phyloP scores from a whole-genome alignment of 1,140 invertebrate genomes.

The Dinothrombium tinctorium region DNA sequence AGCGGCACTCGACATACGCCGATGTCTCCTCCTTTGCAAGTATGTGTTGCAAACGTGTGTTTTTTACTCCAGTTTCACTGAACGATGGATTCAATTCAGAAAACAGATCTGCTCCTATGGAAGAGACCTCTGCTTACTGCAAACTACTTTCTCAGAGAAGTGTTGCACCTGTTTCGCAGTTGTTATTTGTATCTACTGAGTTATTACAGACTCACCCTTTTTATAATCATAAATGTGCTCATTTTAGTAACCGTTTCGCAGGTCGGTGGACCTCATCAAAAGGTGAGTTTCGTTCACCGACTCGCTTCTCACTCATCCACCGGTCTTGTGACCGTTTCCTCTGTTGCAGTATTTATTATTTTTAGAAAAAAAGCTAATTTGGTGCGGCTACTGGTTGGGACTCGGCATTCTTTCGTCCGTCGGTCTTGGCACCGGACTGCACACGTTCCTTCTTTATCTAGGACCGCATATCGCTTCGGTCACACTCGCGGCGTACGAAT shows the following conservation, averaged over 20 bases:
- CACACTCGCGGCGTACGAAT: constrained; percentile 95
- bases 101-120: constrained; percentile 60
- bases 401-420: constrained; percentile 88
- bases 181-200: constrained; percentile 7
- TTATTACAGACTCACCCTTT: constrained; percentile 19
- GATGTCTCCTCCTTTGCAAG: too few species aligned
- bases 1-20: too few species aligned
- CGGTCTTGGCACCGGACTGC: constrained; percentile 86
- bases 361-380: constrained; percentile 23
- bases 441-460: constrained; percentile 91
- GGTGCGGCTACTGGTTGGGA: constrained; percentile 80
- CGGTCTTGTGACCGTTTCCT: too few species aligned
- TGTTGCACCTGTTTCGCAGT: not conserved
- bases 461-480: constrained; percentile 44
- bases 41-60: too few species aligned
- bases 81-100: too few species aligned
- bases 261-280: constrained; percentile 32
- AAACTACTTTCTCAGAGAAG: constrained; percentile 21
- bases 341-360: too few species aligned
- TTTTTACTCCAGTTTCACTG: too few species aligned
- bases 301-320: too few species aligned
- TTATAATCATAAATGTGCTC: constrained; percentile 21
- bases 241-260: constrained; percentile 23
- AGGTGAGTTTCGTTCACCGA: too few species aligned
- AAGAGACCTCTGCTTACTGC: constrained; percentile 52